Evolutionary conservation across 2,888 invertebrate species (phyloP), one percentile per base, ranked within the genome.

Genomic region (Cabera pusaria): DNA sequence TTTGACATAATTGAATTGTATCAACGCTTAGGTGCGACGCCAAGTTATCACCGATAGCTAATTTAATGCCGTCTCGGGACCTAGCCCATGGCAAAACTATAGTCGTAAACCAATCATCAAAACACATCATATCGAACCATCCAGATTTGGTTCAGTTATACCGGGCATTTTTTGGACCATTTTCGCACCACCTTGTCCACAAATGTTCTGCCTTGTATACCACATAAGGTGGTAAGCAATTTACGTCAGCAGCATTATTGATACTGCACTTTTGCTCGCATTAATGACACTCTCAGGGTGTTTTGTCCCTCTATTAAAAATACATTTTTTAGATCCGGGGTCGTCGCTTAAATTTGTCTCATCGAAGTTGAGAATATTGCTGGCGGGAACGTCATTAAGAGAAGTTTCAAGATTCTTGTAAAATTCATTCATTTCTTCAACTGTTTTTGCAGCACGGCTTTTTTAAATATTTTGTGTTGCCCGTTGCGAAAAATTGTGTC

Each of bases 381-480:
- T 11, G 5, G 33, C 10, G 5, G 43, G 37, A 6, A 43, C 11
- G 14, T 20, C 24, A 7, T 24, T 6, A 5, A 34, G 2, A n/a
- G 27, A n/a, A 8, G n/a, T 16, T 3, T 21, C 2, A 8, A 38
- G 12, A 6, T 44, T 34, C 2, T 24, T 7, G 20, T 33, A 38
- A 18, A 23, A 44, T 5, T 34, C n/a, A 2, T 17, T 27, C 17
- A 56, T 45, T 43, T 59, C 52, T 14, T 45, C 8, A 6, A 35
- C n/a, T 5, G 25, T 37, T 27, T 56, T 53, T 34, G 50, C 52
- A 27, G 56, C 55, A 32, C 56, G 34, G 1, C 27, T 32, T 12
- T 42, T 46, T 37, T 49, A 47, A 19, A 56, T 59, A 36, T 59
- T 59, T 43, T 56, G 55, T 5, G 39, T 44, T 0, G 37, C 19